Percentiles rank a stretch among this genome's conserved stretches.
Evolutionary conservation across 2,888 invertebrate species (phyloP).

Genomic region (Meloe dianella): DNA sequence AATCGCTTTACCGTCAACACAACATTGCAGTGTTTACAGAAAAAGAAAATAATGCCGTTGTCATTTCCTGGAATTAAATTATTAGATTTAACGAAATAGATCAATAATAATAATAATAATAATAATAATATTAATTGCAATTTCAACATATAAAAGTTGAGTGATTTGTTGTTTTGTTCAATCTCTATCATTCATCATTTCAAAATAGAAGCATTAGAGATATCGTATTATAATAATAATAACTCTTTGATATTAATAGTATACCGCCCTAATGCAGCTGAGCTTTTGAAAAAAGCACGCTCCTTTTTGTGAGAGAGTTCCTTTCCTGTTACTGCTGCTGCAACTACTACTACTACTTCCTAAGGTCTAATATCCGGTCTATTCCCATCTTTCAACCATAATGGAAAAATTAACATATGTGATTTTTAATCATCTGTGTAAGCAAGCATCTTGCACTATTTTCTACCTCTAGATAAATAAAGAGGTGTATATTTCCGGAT

Average conservation of each 20-base stretch:
- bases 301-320: constrained; percentile 8
- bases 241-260: constrained; percentile 4
- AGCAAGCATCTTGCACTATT: constrained; percentile 5
- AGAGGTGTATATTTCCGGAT: constrained; percentile 3
- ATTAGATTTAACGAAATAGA: neutral
- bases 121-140: neutral
- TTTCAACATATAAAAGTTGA: neutral
- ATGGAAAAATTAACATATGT: constrained; percentile 29
- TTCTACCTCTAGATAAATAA: neutral
- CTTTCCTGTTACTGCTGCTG: neutral
- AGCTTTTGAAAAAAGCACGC: constrained; percentile 7
- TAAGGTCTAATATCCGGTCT: constrained; percentile 5
- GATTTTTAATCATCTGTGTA: constrained; percentile 22
- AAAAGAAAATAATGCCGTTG: neutral
- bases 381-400: neutral
- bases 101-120: neutral
- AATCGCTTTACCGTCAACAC: neutral
- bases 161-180: neutral
- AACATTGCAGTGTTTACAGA: neutral
- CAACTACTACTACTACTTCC: neutral
- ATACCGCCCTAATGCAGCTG: constrained; percentile 8
- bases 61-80: neutral
- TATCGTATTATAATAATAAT: no score
- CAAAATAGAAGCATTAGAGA: neutral
- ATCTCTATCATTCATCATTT: neutral